These are phyloP conservation scores for Tychaedon coryphoeus DNA, from an alignment of 2,113 vertebrate species.

Conservation along the genomic window DNA sequence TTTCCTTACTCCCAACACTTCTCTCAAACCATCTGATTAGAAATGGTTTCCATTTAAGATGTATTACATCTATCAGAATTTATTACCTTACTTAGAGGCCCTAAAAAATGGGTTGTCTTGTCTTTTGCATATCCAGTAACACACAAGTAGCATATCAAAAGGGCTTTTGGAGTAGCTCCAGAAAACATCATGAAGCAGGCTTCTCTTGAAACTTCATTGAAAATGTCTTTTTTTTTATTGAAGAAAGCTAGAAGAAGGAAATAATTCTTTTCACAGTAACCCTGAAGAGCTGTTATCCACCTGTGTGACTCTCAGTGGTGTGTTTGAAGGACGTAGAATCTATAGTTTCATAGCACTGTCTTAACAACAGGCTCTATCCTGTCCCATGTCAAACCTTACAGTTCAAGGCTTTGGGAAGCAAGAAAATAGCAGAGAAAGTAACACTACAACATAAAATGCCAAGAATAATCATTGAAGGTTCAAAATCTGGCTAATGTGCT, in stretches of 20 bases:
- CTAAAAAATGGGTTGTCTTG: not conserved
- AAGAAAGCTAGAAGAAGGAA: not conserved
- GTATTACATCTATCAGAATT: not conserved
- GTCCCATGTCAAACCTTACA: not conserved
- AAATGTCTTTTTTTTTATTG: not conserved
- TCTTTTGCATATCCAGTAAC: not conserved
- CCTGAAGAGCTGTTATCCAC: not conserved
- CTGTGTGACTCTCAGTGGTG: not conserved
- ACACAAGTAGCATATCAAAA: not conserved
- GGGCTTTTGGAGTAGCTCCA: not conserved
- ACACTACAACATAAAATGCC: not conserved
- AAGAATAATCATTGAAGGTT: not conserved
- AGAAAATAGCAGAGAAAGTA: not conserved
- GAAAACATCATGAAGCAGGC: no score
- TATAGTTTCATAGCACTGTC: not conserved
- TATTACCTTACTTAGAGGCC: not conserved
- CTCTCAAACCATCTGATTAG: not conserved
- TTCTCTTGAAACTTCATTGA: not conserved
- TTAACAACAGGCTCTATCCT: not conserved
- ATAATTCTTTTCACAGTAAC: not conserved
- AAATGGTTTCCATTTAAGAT: not conserved
- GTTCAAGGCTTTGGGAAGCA: not conserved
- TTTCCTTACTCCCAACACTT: not conserved
- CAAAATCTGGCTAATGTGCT: not conserved
- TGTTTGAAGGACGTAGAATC: not conserved